Conservation (phyloP, 2,888 invertebrate species). For the Eilema griseolum region DNA sequence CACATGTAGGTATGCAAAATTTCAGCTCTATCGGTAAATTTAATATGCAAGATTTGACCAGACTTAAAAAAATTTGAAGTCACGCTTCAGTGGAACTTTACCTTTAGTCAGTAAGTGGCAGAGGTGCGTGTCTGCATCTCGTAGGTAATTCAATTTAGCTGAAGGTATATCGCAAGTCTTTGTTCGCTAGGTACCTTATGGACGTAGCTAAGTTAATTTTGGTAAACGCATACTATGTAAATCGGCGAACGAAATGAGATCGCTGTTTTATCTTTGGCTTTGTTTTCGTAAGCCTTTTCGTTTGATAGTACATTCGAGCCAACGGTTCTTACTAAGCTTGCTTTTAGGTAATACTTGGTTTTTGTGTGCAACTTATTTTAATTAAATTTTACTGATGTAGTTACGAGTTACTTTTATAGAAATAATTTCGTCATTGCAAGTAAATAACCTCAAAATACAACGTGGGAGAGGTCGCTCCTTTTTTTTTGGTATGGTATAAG, state of each 20-base stretch:
- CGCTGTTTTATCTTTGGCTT: conserved; percentile 30
- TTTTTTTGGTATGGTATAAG: no score
- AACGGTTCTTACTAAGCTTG: conserved; percentile 8
- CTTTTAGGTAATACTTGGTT: background rate
- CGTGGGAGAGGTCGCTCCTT: no score
- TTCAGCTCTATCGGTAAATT: no score
- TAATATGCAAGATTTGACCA: no score
- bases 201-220: conserved; percentile 55
- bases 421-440: no score
- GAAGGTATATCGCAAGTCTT: conserved; percentile 37
- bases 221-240: conserved; percentile 36
- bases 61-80: background rate
- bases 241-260: conserved; percentile 34
- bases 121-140: conserved; percentile 24
- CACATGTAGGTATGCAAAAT: no score
- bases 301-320: conserved; percentile 15
- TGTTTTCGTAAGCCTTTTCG: conserved; percentile 22
- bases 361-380: background rate
- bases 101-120: background rate
- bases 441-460: no score
- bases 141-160: conserved; percentile 48
- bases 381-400: background rate
- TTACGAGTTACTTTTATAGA: background rate
- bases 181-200: conserved; percentile 48
- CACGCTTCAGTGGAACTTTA: background rate